Conservation (phyloP, 1,140 invertebrate species). For the Drosophila ohnishii region DNA sequence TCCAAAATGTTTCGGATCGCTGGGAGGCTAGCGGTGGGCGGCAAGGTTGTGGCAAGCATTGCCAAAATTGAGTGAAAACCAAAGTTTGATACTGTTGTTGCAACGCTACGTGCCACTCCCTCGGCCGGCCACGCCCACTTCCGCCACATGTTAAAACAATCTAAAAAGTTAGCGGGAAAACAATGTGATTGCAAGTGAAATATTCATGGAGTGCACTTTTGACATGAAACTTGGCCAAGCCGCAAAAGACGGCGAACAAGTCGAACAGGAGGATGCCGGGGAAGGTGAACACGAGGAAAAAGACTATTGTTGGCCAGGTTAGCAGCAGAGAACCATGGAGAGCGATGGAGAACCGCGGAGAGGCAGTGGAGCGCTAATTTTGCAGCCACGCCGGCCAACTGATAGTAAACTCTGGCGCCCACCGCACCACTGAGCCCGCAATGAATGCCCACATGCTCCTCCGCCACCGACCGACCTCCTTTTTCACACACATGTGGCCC, state of each 20-base stretch:
- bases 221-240: slow-evolving; percentile 58
- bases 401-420: slow-evolving; percentile 63
- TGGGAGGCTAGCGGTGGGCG: slow-evolving; percentile 12
- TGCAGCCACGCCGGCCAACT: slow-evolving; percentile 46
- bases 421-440: slow-evolving; percentile 25
- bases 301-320: slow-evolving; percentile 37
- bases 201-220: slow-evolving; percentile 77
- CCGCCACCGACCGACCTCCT: slow-evolving; percentile 12
- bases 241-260: slow-evolving; percentile 42
- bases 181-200: slow-evolving; percentile 81
- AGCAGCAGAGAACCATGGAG: neutral
- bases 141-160: slow-evolving; percentile 81
- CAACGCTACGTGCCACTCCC: slow-evolving; percentile 65
- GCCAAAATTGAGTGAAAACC: slow-evolving; percentile 74
- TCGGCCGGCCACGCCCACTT: slow-evolving; percentile 63
- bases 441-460: slow-evolving; percentile 25
- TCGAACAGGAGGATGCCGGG: neutral
- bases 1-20: slow-evolving; percentile 26
- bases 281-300: neutral
- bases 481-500: slow-evolving; percentile 69
- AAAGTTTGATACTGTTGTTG: slow-evolving; percentile 69
- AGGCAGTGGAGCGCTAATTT: slow-evolving; percentile 65
- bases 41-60: slow-evolving; percentile 38
- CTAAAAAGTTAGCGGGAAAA: slow-evolving; percentile 80
- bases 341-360: neutral